phyloP scores from a whole-genome alignment of 2,797 vertebrate genomes.

The Spheniscus humboldti region DNA sequence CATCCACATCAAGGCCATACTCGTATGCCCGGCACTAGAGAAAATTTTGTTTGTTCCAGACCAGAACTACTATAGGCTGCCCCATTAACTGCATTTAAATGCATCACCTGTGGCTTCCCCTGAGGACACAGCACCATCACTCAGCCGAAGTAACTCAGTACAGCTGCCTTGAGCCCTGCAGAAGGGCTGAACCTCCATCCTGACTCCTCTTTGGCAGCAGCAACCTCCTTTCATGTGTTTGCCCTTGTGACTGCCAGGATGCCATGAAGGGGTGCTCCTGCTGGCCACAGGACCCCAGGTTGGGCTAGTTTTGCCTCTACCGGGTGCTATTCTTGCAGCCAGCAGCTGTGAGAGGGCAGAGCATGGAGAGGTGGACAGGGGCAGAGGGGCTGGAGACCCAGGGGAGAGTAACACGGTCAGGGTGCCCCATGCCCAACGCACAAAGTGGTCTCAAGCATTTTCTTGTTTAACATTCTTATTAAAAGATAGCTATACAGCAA shows the following conservation, averaged over 20 bases:
- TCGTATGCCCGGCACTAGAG: background rate
- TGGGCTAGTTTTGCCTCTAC: background rate
- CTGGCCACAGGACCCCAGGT: accelerated
- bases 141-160: background rate
- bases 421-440: background rate
- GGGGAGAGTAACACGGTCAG: background rate
- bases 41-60: background rate
- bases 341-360: background rate
- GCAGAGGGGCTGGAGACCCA: background rate
- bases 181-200: background rate
- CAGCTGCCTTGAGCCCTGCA: background rate
- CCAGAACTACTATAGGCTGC: background rate
- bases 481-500: background rate
- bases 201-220: background rate
- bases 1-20: background rate
- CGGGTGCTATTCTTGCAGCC: background rate
- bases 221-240: background rate
- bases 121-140: too few species aligned
- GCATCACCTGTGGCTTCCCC: background rate
- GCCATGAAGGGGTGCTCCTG: background rate
- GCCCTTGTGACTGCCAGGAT: background rate
- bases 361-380: too few species aligned
- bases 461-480: background rate
- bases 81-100: background rate
- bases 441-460: background rate